phyloP scores from a whole-genome alignment of 2,113 vertebrate species.

The Paramisgurnus dabryanus region DNA sequence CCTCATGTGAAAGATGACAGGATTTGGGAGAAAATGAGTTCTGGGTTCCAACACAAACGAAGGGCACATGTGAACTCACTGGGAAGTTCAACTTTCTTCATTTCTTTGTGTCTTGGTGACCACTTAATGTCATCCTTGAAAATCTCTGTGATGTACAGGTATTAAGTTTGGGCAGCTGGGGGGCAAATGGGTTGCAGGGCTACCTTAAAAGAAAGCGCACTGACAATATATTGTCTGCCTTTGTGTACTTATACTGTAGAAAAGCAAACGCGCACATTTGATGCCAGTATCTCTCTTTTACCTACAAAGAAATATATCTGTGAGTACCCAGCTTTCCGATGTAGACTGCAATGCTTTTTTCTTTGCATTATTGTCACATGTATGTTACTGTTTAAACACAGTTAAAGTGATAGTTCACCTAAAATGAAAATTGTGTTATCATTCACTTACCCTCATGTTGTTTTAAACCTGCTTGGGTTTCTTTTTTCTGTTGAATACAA shows the following conservation, averaged over 20 bases:
- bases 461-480: too few species aligned
- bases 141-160: slow-evolving; percentile 36
- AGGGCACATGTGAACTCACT: neutral
- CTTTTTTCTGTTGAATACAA: too few species aligned
- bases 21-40: slow-evolving; percentile 14
- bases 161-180: neutral
- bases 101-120: slow-evolving; percentile 9
- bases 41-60: slow-evolving; percentile 9
- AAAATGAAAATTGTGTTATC: too few species aligned
- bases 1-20: slow-evolving; percentile 45
- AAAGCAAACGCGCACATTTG: slow-evolving; percentile 29
- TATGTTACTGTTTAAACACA: neutral
- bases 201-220: slow-evolving; percentile 33
- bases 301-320: neutral
- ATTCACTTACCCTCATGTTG: too few species aligned
- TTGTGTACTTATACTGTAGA: neutral
- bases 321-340: neutral
- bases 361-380: neutral
- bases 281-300: slow-evolving; percentile 17
- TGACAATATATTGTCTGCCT: slow-evolving; percentile 30
- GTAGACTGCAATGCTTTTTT: neutral
- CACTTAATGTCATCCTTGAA: slow-evolving; percentile 12
- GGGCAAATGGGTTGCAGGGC: neutral
- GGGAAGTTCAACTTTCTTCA: neutral
- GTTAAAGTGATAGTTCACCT: too few species aligned